Conservation (phyloP, 2,797 vertebrate genomes). For the Geotrypetes seraphini region DNA sequence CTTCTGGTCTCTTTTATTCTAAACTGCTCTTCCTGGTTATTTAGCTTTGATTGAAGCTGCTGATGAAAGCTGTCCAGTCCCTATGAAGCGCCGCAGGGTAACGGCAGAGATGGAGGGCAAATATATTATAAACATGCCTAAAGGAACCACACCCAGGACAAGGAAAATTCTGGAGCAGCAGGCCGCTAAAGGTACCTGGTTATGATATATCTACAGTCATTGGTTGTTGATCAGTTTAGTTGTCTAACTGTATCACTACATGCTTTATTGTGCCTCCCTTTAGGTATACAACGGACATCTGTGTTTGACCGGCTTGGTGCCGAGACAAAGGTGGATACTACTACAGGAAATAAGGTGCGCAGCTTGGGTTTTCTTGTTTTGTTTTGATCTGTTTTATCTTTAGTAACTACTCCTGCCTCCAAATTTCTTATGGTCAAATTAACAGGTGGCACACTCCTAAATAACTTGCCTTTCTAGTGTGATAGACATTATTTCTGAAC, state of each 20-base stretch:
- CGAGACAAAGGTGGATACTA: conserved; percentile 65
- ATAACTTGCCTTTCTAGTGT: no score
- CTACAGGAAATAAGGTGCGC: conserved; percentile 60
- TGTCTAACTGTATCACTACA: no score
- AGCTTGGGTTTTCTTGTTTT: not conserved
- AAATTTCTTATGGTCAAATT: no score
- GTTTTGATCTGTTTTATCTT: not conserved
- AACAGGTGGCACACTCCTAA: no score
- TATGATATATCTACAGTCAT: not conserved
- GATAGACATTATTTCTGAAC: no score
- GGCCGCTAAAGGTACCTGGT: conserved; percentile 67
- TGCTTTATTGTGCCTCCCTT: no score
- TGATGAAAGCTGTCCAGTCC: conserved; percentile 48
- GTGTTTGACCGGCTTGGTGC: conserved; percentile 85
- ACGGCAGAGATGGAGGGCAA: conserved; percentile 95
- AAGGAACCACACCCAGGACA: conserved; percentile 81
- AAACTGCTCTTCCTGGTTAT: no score
- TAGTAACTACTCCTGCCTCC: not conserved
- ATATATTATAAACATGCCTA: conserved; percentile 93
- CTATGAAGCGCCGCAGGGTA: conserved; percentile 73
- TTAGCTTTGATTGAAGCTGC: conserved; percentile 50
- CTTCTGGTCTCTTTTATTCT: not conserved
- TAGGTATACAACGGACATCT: conserved; percentile 69
- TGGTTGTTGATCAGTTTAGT: no score
- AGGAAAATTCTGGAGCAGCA: conserved; percentile 88